Base-by-base conservation (phyloP, 2,113 vertebrate species). In the Petroica traversi region DNA sequence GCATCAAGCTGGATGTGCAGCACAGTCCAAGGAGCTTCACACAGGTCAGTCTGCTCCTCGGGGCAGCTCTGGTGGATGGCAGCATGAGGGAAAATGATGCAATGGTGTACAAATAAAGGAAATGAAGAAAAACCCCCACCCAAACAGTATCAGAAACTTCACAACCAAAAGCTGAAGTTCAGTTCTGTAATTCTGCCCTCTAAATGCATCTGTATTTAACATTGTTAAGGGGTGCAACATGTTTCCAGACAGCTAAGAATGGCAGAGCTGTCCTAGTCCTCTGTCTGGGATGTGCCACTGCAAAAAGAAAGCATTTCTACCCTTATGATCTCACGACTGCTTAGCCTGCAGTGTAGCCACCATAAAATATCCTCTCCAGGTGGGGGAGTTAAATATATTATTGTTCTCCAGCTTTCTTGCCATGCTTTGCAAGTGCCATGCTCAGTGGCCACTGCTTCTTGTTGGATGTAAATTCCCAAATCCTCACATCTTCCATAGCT, bases 311-410 rank as follows among this genome's bases (percentile, higher is more conserved):
- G 8, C 9, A 14, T 75, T 79, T 73, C 48, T 55, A 73, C 20
- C 49, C 33, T n/a, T 71, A 28, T 0, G 2, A 10, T 36, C 52
- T 69, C 46, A 26, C 1, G 0, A 51, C 31, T 73, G 5, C 46
- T 73, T 55, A 75, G 23, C 8, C 69, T 71, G 57, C 26, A 58
- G 61, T 11, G 29, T 36, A 58, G 43, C 15, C 49, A 77, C 25
- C 13, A 49, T 13, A 69, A 73, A 68, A 55, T 25, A 18, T 52
- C 66, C 14, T 9, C 26, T 64, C 11, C 1, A 1, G 25, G 12
- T 54, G 10, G 7, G 14, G 18, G 7, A 71, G 12, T 51, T 38
- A 54, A 66, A 66, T 52, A 38, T 8, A 58, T 66, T 46, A 40
- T 6, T 74, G 31, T 74, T 75, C 38, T 87, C 51, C 23, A 55